A percentile compares a stretch with the other conserved stretches of the same genome.
These are phyloP conservation scores for Parnassius glacialis DNA, from an alignment of 2,888 invertebrate species.

Conservation along the genomic window DNA sequence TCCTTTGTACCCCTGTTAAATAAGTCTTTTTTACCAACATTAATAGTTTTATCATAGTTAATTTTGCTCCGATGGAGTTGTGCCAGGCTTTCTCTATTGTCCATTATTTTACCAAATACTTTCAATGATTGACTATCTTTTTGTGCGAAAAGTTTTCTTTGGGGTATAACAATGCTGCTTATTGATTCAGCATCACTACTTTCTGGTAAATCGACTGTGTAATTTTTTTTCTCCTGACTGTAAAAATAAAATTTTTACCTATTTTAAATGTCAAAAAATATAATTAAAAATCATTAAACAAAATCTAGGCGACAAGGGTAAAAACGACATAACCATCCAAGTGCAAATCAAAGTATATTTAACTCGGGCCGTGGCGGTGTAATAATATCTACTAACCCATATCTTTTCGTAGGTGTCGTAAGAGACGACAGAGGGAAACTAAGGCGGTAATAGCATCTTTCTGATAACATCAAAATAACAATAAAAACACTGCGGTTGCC, in stretches of 20 bases:
- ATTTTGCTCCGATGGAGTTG: constrained; percentile 45
- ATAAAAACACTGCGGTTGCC: too few relatives aligned
- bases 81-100: constrained; percentile 48
- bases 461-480: too few relatives aligned
- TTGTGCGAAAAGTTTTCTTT: constrained; percentile 58
- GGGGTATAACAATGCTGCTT: constrained; percentile 63
- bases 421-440: too few relatives aligned
- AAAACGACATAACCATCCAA: too few relatives aligned
- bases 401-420: too few relatives aligned
- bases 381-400: too few relatives aligned
- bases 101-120: constrained; percentile 47
- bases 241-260: constrained; percentile 32
- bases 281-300: background rate
- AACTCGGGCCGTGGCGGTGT: too few relatives aligned
- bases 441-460: too few relatives aligned
- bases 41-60: constrained; percentile 44
- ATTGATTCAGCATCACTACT: constrained; percentile 70
- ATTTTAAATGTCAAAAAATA: constrained; percentile 2
- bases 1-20: constrained; percentile 46
- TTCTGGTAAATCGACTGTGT: constrained; percentile 57
- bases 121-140: constrained; percentile 51
- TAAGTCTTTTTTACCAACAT: constrained; percentile 49
- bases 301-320: too few relatives aligned
- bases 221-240: constrained; percentile 59
- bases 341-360: too few relatives aligned